Conservation (phyloP, 92 coral and sea anemone species). For the Montipora capitata region DNA sequence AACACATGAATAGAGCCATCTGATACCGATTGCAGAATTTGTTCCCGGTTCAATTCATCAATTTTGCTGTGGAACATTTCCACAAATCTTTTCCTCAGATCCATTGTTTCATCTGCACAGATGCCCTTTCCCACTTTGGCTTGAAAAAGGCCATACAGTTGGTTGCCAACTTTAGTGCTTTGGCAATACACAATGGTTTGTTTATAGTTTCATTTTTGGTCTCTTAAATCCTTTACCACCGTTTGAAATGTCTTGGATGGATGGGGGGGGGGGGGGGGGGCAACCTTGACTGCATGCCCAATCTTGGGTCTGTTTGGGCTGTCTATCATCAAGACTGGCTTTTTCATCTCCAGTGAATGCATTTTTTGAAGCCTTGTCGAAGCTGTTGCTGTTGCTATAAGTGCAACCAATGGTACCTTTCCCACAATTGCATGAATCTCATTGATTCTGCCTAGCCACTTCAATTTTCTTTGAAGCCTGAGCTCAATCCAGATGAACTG, state of each 20-base stretch:
- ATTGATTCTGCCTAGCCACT: slow-evolving; percentile 65
- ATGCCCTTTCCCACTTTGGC: too few relatives aligned
- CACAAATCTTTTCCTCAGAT: too few relatives aligned
- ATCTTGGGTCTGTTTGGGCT: slow-evolving; percentile 39
- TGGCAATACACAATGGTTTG: too few relatives aligned
- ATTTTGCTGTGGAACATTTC: slow-evolving; percentile 74
- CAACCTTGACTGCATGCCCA: too few relatives aligned
- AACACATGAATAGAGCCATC: slow-evolving; percentile 39
- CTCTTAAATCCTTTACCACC: too few relatives aligned
- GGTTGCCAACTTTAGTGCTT: too few relatives aligned
- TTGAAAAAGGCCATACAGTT: too few relatives aligned
- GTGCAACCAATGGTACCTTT: slow-evolving; percentile 40
- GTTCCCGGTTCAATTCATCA: slow-evolving; percentile 52
- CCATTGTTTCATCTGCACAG: too few relatives aligned
- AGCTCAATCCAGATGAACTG: slow-evolving; percentile 20
- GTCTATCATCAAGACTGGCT: slow-evolving; percentile 14
- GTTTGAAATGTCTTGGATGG: too few relatives aligned
- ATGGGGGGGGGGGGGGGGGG: too few relatives aligned
- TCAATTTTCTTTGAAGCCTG: slow-evolving; percentile 67
- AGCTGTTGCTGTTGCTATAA: slow-evolving; percentile 71
- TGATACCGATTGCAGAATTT: slow-evolving; percentile 24
- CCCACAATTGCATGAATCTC: slow-evolving; percentile 44
- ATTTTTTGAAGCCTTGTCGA: slow-evolving; percentile 50
- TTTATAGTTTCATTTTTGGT: too few relatives aligned
- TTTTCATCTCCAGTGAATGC: slow-evolving; percentile 44